Evolutionary conservation across 2,797 vertebrate species (phyloP).

Genomic region (Onychomys torridus): DNA sequence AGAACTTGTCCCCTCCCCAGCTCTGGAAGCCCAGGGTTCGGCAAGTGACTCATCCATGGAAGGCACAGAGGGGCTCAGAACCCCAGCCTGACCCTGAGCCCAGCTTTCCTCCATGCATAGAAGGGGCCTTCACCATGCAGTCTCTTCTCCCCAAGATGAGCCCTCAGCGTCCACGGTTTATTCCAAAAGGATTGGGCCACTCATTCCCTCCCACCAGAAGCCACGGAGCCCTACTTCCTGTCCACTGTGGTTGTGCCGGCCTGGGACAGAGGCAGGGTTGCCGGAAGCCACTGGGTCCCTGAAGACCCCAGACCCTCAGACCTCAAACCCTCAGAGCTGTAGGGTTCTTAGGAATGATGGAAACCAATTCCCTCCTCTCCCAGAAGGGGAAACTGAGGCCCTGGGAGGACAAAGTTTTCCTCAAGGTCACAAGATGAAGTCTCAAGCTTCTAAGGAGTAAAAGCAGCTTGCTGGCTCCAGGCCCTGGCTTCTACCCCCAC

Average conservation of each 20-base stretch:
- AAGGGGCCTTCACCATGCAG: neutral
- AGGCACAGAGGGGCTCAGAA: neutral
- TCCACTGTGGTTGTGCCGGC: neutral
- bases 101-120: neutral
- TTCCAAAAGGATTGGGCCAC: neutral
- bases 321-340: neutral
- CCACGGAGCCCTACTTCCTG: neutral
- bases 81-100: neutral
- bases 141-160: too few species aligned
- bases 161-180: neutral
- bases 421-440: neutral
- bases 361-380: neutral
- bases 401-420: neutral
- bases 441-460: too few species aligned
- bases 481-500: neutral
- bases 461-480: neutral
- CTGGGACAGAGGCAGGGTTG: neutral
- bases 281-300: neutral
- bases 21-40: rapidly evolving
- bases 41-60: neutral
- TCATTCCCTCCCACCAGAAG: neutral
- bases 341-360: neutral
- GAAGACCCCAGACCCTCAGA: neutral
- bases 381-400: slow-evolving; percentile 11
- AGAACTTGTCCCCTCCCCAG: rapidly evolving